Evolutionary conservation across 2,888 invertebrate species (phyloP), one percentile per base, ranked within the genome.

Genomic region (Deilephila porcellus): DNA sequence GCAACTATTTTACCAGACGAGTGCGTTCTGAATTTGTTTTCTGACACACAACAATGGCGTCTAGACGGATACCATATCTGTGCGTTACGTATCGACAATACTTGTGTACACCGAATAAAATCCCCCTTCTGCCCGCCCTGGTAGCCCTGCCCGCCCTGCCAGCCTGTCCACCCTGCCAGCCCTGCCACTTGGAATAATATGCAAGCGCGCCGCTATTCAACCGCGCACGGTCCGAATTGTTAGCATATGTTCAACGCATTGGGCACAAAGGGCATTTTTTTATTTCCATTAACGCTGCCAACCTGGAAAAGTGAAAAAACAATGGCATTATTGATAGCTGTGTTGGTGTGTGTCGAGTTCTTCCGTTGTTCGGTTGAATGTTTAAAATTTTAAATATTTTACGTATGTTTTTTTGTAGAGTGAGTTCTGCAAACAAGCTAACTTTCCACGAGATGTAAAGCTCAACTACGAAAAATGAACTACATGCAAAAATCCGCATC

Each of bases 181-280:
- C 75, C 19, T 32, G 60, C 76, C 73, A 78, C 81, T 80, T 77
- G 79, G 83, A 82, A 81, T 82, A 79, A 81, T 82, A 79, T 81
- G 79, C 76, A 76, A 62, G n/a, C 77, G 71, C 67, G 76, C 74
- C 71, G 59, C 76, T 73, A 79, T 75, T 79, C 76, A 73, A 77
- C 77, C 77, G 77, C 77, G 76, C 32, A 73, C 81, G 78, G 76
- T 79, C 79, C 79, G 75, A 80, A 80, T 81, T 79, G 81, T 80
- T 78, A 76, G 76, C 76, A 75, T 72, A 75, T 74, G 76, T 76
- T 76, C 74, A 77, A 72, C 64, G 64, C 70, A 77, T 75, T 76
- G 78, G 73, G 72, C 73, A 77, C 73, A 72, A 77, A 74, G 78
- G 78, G 76, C 78, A 76, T 76, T 73, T 77, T 77, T 80, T 75